A percentile compares a stretch with the other conserved stretches of the same genome.
Evolutionary conservation across 2,888 invertebrate genomes (phyloP).

Genomic region (Drosophila paramelanica): DNA sequence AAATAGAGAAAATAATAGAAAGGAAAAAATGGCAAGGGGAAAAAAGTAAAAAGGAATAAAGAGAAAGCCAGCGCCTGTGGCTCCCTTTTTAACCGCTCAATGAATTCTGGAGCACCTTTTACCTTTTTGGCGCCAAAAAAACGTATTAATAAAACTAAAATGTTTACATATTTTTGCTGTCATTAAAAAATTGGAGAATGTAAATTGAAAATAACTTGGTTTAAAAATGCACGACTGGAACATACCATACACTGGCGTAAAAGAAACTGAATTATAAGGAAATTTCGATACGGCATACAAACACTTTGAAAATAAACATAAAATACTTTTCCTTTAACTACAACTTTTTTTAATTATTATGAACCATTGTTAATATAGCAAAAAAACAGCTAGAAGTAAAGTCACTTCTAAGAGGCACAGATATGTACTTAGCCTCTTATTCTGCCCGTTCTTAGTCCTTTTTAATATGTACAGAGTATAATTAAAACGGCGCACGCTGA

Average conservation of each 20-base stretch:
- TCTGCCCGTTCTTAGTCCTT: no score
- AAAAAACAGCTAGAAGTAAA: no score
- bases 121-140: background rate
- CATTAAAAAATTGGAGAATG: slow-evolving; percentile 35
- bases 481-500: slow-evolving; percentile 16
- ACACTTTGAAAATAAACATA: no score
- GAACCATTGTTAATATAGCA: no score
- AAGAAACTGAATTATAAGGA: no score
- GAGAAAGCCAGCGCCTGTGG: slow-evolving; percentile 27
- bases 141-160: slow-evolving; percentile 23
- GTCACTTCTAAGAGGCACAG: background rate
- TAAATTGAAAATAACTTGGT: slow-evolving; percentile 23
- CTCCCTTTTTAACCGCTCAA: slow-evolving; percentile 54
- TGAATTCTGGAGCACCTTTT: slow-evolving; percentile 39
- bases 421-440: background rate
- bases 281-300: no score
- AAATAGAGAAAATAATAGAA: slow-evolving; percentile 30
- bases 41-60: background rate
- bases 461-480: slow-evolving; percentile 6
- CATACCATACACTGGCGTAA: background rate
- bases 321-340: no score
- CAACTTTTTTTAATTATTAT: no score
- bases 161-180: slow-evolving; percentile 18
- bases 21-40: slow-evolving; percentile 6
- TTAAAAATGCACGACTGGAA: background rate